Percentiles rank a stretch among this genome's conserved stretches.
Conservation (phyloP, 2,888 invertebrate species). For the Agonopterix alstromeriana region DNA sequence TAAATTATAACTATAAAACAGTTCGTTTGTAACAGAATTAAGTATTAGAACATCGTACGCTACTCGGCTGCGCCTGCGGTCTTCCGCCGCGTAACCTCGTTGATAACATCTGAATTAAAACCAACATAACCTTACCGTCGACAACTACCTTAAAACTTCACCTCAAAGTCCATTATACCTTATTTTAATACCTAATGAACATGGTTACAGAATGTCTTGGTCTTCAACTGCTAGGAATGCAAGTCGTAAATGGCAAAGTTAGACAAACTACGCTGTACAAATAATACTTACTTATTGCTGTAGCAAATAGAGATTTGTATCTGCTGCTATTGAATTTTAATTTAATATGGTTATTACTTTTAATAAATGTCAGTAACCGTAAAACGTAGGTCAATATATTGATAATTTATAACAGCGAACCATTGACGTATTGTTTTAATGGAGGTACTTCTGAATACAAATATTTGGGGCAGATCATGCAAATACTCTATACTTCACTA, state of each 20-base stretch:
- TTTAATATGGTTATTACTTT: too few relatives aligned
- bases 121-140: neutral
- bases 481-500: too few relatives aligned
- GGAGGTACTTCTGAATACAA: too few relatives aligned
- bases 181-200: neutral
- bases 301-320: too few relatives aligned
- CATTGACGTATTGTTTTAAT: too few relatives aligned
- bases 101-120: constrained; percentile 5
- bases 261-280: neutral
- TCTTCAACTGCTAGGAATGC: neutral
- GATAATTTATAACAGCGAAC: too few relatives aligned
- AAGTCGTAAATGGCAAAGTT: constrained; percentile 1
- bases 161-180: neutral
- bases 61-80: neutral
- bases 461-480: too few relatives aligned
- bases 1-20: too few relatives aligned
- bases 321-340: too few relatives aligned
- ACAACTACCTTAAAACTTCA: neutral
- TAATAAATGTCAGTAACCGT: too few relatives aligned
- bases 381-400: too few relatives aligned
- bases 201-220: neutral
- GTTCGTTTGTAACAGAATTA: too few relatives aligned
- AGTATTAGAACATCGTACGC: neutral
- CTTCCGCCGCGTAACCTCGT: constrained; percentile 8
- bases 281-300: neutral